Base-by-base conservation (phyloP, 1,140 invertebrate species). In the Holotrichia oblita region DNA sequence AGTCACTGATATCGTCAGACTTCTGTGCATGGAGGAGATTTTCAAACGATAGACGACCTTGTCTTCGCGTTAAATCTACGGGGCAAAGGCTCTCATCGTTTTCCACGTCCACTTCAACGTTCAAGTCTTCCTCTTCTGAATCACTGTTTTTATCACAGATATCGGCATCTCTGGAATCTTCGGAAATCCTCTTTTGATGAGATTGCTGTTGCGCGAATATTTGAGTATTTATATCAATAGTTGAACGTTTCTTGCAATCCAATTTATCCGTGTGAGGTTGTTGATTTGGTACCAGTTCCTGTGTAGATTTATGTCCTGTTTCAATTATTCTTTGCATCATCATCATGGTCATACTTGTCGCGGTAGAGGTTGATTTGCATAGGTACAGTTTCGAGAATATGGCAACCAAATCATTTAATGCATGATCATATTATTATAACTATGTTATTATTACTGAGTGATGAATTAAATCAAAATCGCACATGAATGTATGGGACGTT, bases 331-430 rank as follows among this genome's bases (percentile, higher is more conserved):
- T 83, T 82, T 88, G 87, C 86, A 88, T 88, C 86, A 87, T 88
- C 83, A 88, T 83, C 87, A 88, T 88, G 84, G 87, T 88, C 87
- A 88, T 88, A 83, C 85, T 85, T 83, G 64, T 76, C 42, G 27
- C 14, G 55, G 9, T 76, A 12, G 22, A 10, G 61, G 61, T 22
- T 69, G 20, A 27, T 34, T 69, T 14, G 61, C 61, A 55, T 61
- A 64, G 20, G 17, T 34, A 10, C 73, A 2, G 17, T 75, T 17
- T 9, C n/a, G 9, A n/a, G 27, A 14, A 42, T 42, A 10, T 17
- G 42, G 3, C 20, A 10, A 42, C 20, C 40, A 14, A 44, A 55
- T 59, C 8, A 34, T 27, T 34, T 40, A 44, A 69, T 42, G 40
- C 40, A 76, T 76, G 24, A n/a, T 76, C 74, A 76, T 64, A 14